Conservation (phyloP, 2,797 vertebrate species). For the Prionace glauca region DNA sequence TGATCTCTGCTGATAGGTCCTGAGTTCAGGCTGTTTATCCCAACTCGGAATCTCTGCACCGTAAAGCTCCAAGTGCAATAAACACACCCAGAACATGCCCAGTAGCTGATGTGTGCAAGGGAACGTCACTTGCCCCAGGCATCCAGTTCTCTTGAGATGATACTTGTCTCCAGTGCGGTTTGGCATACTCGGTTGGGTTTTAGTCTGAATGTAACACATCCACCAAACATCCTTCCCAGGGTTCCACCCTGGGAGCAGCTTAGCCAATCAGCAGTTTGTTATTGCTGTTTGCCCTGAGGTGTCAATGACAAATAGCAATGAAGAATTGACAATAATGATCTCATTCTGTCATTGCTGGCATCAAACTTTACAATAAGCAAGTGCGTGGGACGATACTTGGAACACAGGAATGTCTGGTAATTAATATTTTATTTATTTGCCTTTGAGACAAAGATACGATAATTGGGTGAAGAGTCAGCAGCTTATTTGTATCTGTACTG, state of each 20-base stretch:
- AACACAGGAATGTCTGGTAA: background rate
- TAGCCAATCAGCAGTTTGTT: background rate
- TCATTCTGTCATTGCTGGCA: background rate
- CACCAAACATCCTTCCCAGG: background rate
- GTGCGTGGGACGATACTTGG: background rate
- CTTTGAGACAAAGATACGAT: background rate
- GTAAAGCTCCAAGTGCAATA: background rate
- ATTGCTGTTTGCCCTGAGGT: background rate
- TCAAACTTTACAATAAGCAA: background rate
- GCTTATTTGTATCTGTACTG: background rate
- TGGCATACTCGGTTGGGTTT: background rate
- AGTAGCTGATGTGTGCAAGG: background rate
- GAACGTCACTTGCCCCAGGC: background rate
- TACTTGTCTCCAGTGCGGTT: background rate
- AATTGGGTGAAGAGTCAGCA: background rate
- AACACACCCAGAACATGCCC: no score
- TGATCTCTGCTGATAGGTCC: background rate
- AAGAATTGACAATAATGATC: background rate
- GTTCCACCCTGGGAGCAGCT: background rate
- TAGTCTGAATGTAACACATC: background rate
- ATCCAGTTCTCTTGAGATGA: background rate
- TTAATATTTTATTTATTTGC: background rate
- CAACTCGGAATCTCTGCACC: background rate
- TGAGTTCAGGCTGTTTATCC: background rate
- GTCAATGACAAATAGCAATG: background rate